Evolutionary conservation across 2,888 invertebrate genomes (phyloP), one percentile per base, ranked within the genome.

Genomic region (Amphipoea lucens): DNA sequence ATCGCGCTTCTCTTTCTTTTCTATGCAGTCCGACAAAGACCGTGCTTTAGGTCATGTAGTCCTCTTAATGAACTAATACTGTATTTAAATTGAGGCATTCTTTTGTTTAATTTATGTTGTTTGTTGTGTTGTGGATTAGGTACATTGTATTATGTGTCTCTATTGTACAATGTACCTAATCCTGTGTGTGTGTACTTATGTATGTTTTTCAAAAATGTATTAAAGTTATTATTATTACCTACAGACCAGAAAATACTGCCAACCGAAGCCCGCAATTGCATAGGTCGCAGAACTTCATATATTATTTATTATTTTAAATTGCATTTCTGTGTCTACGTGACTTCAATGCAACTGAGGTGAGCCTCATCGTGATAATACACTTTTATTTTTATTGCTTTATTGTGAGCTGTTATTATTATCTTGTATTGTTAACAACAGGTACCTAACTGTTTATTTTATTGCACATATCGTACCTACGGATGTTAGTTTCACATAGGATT

Each of bases 381-480:
- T 23, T 77, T 20, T 42, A 62, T 29, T 45, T 36, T 80, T 71
- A 78, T 81, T 20, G 51, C 78, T 54, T n/a, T 74, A 74, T 60
- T 51, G 65, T 42, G 17, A 42, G 40, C n/a, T 4, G 29, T 5
- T 68, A 23, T 4, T 68, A 73, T 54, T 68, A 57, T 73, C 23
- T 62, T 29, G 57, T 14, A 66, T 66, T n/a, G 0, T 76, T 76
- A n/a, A 48, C 69, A 60, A n/a, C n/a, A 11, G n/a, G 40, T 69
- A n/a, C 36, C 40, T 40, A 40, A 4, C 11, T 72, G 48, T 68
- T 80, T 54, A 7, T 71, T 72, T 48, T 36, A 77, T 72, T 83
- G 67, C 62, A 68, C 20, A 48, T 76, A 40, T 20, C 57, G n/a
- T 40, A 42, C 5, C 29, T 29, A 29, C 29, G 40, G 76, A 63